Percentiles rank a stretch among this genome's conserved stretches.
Evolutionary conservation across 2,888 invertebrate species (phyloP).

Genomic region (Hoplodrina blanda): DNA sequence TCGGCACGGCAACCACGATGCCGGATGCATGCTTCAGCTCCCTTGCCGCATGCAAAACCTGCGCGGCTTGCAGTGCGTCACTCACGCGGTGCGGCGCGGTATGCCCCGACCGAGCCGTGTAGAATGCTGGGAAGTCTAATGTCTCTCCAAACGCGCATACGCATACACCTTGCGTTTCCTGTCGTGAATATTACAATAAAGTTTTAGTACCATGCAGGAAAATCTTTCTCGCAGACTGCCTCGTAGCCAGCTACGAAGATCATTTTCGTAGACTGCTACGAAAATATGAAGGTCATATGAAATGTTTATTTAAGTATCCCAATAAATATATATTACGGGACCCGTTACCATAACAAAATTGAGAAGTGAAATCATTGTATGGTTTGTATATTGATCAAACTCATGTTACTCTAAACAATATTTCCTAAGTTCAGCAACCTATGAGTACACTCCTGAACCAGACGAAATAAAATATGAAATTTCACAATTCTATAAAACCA

Average conservation of each 20-base stretch:
- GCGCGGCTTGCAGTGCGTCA: slow-evolving; percentile 93
- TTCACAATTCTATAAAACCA: slow-evolving; percentile 24
- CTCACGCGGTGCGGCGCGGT: slow-evolving; percentile 93
- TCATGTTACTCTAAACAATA: background rate
- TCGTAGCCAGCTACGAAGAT: background rate
- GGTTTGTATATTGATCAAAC: background rate
- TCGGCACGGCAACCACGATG: slow-evolving; percentile 97
- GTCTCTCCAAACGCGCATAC: slow-evolving; percentile 94
- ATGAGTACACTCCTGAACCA: slow-evolving; percentile 8
- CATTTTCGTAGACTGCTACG: background rate
- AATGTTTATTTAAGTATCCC: background rate
- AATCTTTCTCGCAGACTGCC: background rate
- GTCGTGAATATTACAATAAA: slow-evolving; percentile 11
- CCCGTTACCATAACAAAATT: background rate
- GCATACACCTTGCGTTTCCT: slow-evolving; percentile 99
- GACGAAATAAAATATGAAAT: slow-evolving; percentile 47
- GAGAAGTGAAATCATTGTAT: background rate
- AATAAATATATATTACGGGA: background rate
- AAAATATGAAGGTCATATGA: background rate
- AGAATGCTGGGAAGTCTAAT: slow-evolving; percentile 97
- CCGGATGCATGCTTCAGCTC: slow-evolving; percentile 92
- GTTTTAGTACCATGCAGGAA: background rate
- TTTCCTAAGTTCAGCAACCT: background rate
- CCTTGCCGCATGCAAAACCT: slow-evolving; percentile 91
- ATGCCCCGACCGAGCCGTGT: slow-evolving; percentile 94